A percentile compares a stretch with the other conserved stretches of the same genome.
Evolutionary conservation across 2,113 vertebrate genomes (phyloP).

Genomic region (Xenopus laevis): DNA sequence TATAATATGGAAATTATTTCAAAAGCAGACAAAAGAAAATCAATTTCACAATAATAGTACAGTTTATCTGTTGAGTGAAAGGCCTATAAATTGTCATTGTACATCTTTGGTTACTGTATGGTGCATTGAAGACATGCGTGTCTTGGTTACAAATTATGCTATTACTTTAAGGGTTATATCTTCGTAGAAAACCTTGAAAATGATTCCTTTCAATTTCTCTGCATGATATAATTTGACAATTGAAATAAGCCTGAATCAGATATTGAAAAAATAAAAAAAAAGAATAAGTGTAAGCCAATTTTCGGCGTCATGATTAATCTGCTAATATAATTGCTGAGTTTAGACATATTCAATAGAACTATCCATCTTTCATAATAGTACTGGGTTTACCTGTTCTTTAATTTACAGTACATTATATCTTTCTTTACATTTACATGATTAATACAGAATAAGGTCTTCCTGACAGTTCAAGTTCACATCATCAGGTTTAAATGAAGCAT

Average conservation of each 20-base stretch:
- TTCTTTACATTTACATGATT: constrained; percentile 34
- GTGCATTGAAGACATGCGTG: neutral
- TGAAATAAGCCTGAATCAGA: constrained; percentile 41
- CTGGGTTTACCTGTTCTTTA: constrained; percentile 15
- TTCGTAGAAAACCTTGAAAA: constrained; percentile 29
- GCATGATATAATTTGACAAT: constrained; percentile 40
- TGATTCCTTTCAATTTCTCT: constrained; percentile 37
- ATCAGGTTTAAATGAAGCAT: constrained; percentile 1
- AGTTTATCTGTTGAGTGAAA: neutral
- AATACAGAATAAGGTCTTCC: neutral
- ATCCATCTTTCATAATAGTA: constrained; percentile 37
- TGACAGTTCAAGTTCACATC: constrained; percentile 24
- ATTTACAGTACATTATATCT: constrained; percentile 5
- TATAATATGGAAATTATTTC: neutral
- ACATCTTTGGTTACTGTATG: neutral
- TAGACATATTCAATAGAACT: constrained; percentile 39
- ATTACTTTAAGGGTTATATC: constrained; percentile 31
- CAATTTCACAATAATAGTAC: neutral
- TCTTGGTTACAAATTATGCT: neutral
- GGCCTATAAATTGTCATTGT: constrained; percentile 1
- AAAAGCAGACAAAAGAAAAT: constrained; percentile 18
- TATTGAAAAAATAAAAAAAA: constrained; percentile 38
- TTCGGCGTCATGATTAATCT: constrained; percentile 38
- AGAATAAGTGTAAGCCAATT: constrained; percentile 41
- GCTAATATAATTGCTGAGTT: constrained; percentile 42